Conservation (phyloP, 2,888 invertebrate genomes). For the Parapristionchus giblindavisi region DNA sequence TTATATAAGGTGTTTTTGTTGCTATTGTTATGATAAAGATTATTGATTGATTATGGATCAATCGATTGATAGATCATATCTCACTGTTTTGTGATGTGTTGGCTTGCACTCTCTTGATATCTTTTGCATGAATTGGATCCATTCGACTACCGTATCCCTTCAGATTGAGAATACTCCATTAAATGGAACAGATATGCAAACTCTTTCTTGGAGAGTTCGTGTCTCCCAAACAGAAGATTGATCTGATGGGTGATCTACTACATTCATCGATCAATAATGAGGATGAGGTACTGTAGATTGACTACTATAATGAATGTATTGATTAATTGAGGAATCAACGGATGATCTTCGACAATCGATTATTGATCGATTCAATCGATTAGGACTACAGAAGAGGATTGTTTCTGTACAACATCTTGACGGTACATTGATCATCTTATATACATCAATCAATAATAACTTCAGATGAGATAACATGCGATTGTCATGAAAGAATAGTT, state of each 20-base stretch:
- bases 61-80: background rate
- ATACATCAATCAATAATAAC: background rate
- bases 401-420: background rate
- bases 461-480: background rate
- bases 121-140: background rate
- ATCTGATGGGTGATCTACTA: slow-evolving; percentile 22
- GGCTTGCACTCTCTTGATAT: background rate
- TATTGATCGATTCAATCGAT: slow-evolving; percentile 14
- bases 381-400: background rate
- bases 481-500: background rate
- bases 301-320: background rate
- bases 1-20: background rate
- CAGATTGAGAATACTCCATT: too few relatives aligned
- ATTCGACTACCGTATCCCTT: too few relatives aligned
- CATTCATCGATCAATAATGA: background rate
- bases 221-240: slow-evolving; percentile 16
- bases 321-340: background rate
- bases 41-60: background rate
- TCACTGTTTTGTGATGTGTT: slow-evolving; percentile 26
- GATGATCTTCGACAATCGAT: background rate
- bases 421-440: background rate
- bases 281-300: background rate
- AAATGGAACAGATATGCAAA: slow-evolving; percentile 23
- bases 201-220: background rate
- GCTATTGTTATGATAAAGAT: background rate